Conservation (phyloP, 2,797 vertebrate genomes). For the Decapterus maruadsi region DNA sequence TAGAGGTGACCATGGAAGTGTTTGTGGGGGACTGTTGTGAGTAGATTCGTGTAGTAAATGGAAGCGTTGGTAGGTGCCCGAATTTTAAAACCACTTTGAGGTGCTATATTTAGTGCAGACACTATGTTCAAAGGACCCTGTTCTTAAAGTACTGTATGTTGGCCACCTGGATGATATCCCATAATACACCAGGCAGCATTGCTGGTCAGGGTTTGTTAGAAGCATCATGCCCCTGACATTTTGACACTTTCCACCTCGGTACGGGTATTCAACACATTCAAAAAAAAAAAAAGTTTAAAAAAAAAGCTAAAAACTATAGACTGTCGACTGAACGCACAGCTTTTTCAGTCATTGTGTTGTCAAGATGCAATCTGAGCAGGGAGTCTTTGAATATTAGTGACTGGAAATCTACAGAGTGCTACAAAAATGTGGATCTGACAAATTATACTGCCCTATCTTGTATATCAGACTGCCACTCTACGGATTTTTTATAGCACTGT, state of each 20-base stretch:
- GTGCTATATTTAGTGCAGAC: constrained; percentile 56
- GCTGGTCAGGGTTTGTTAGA: constrained; percentile 11
- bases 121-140: constrained; percentile 33
- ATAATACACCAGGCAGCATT: constrained; percentile 40
- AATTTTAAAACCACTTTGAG: constrained; percentile 67
- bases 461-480: constrained; percentile 51
- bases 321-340: constrained; percentile 6
- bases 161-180: constrained; percentile 32
- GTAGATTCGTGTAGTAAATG: constrained; percentile 60
- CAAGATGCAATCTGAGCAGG: constrained; percentile 40
- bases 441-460: constrained; percentile 48
- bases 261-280: constrained; percentile 59
- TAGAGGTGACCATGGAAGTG: constrained; percentile 74
- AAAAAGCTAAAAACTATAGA: constrained; percentile 22
- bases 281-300: constrained; percentile 9
- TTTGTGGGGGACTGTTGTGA: constrained; percentile 61
- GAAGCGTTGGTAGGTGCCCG: constrained; percentile 56
- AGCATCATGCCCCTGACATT: constrained; percentile 26
- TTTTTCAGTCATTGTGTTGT: constrained; percentile 36
- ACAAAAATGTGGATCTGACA: constrained; percentile 22
- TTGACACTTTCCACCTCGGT: constrained; percentile 49
- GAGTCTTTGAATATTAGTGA: constrained; percentile 42
- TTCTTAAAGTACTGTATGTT: constrained; percentile 45
- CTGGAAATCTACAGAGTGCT: constrained; percentile 28
- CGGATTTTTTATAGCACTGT: constrained; percentile 54